Base-by-base conservation (phyloP, 1,140 invertebrate genomes). In the silkworm (Bombyx mori) region DNA sequence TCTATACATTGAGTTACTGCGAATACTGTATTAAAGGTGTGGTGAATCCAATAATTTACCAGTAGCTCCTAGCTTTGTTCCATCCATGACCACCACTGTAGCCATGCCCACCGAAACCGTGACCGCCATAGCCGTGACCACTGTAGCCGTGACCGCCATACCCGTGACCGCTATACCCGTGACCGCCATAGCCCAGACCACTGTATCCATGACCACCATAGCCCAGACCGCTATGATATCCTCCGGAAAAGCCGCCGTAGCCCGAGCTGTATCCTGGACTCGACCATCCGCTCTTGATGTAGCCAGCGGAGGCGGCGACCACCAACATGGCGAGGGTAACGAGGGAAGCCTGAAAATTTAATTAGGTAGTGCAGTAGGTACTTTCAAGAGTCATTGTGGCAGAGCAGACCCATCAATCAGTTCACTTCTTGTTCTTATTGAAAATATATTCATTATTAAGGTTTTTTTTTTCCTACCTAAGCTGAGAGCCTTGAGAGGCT, bases 231-330 rank as follows among this genome's bases (percentile, higher is more conserved):
- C 26, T 48, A 18, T 49, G 49, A 1, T 45, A 26, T 8, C 45
- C n/a, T 6, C 43, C 10, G 8, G 47, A 45, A 55, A 60, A 62
- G 7, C 50, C 52, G 44, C 58, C 48, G n/a, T 48, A 55, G 55
- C 65, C 61, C 26, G 26, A 35, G 26, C 2, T 35, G 4, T 35
- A 35, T 35, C 2, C 26, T 9, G 57, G 44, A 3, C 18, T 52
- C 6, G 56, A 56, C 70, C 65, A 71, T 18, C 71, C 68, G n/a
- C 65, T 60, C 48, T 62, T 56, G 59, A 69, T 54, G 65, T 62
- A 65, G 22, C 73, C 76, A 2, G 69, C 76, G 1, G 66, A 65
- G 1, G 58, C 72, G 10, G 57, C 61, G 48, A 68, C 57, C 48
- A 78, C 45, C 50, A 56, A 9, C 2, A 48, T 49, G 8, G 18